phyloP scores from a whole-genome alignment of 2,888 invertebrate genomes.

The Euproctis similis region DNA sequence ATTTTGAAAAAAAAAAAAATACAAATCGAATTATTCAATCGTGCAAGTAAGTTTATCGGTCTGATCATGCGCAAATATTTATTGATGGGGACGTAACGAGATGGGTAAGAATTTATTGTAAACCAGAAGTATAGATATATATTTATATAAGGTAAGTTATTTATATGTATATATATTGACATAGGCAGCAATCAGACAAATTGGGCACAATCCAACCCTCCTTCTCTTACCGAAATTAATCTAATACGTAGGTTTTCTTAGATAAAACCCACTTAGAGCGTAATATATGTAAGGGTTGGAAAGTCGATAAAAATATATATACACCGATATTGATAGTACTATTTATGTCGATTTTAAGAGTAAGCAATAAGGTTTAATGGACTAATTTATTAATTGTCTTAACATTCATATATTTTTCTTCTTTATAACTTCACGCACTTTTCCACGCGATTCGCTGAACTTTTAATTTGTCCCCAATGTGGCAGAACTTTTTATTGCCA shows the following conservation, averaged over 20 bases:
- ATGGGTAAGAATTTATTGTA: conserved; percentile 73
- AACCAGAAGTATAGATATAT: conserved; percentile 60
- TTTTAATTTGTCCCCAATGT: too few relatives aligned
- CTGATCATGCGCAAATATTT: conserved; percentile 75
- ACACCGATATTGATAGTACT: not conserved
- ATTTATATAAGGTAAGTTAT: too few relatives aligned
- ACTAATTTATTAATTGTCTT: too few relatives aligned
- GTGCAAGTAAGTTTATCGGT: conserved; percentile 59
- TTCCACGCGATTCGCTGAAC: too few relatives aligned
- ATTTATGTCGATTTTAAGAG: too few relatives aligned
- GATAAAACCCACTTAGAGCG: conserved; percentile 57
- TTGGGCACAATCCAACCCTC: conserved; percentile 72
- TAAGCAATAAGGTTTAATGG: too few relatives aligned
- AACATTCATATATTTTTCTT: too few relatives aligned
- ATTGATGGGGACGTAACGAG: conserved; percentile 66
- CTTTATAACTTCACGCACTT: too few relatives aligned
- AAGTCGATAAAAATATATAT: conserved; percentile 1
- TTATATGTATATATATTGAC: conserved; percentile 65
- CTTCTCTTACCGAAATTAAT: conserved; percentile 70
- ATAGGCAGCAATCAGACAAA: conserved; percentile 76
- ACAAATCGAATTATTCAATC: conserved; percentile 40
- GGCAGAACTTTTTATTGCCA: too few relatives aligned
- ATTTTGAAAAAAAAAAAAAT: too few relatives aligned
- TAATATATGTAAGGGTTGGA: conserved; percentile 40
- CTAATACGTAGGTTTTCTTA: conserved; percentile 71